Evolutionary conservation across 2,113 vertebrate species (phyloP), one percentile per base, ranked within the genome.

Genomic region (Thamnaconus septentrionalis): DNA sequence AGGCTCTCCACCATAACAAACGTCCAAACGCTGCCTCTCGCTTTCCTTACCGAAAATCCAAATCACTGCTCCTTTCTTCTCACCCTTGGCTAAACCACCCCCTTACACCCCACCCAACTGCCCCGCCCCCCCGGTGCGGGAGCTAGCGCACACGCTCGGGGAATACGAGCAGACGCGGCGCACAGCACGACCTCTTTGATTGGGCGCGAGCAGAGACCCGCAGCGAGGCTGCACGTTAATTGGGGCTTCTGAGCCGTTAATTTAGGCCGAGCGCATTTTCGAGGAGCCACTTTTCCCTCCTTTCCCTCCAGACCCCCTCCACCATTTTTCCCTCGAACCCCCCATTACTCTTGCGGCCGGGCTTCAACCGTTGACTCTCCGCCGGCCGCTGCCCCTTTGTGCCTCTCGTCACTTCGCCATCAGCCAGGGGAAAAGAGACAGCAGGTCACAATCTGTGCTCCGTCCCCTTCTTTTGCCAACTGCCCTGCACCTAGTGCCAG

Each of bases 131-230:
- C 10, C 48, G 10, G 18, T 2, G 18, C 18, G 18, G 18, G 18
- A 31, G 18, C 18, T 31, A 31, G 18, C 48, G 42, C 40, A 12
- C 49, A 54, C 45, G 41, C 31, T 45, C 7, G 41, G 63, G 53
- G 55, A 58, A 80, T 73, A 77, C 61, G 75, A 84, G 79, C 85
- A 86, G 85, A 86, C 76, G 68, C 76, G 80, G 70, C 6, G 69
- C 86, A 69, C 85, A 86, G 88, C 75, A 68, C 72, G 87, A 71
- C 60, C 83, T 59, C 85, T 81, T 88, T 81, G 80, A 84, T 87
- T 83, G 68, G 1, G 49, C 79, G 42, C 69, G 18, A 66, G 73
- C 64, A 80, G 80, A 79, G 81, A 79, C 68, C 73, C 66, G 69
- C 71, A 73, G 78, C 0, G 12, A 80, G 71, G 73, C 83, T 79